Evolutionary conservation across 2,797 vertebrate genomes (phyloP), one percentile per base, ranked within the genome.

Genomic region (Pseudochaenichthys georgianus): DNA sequence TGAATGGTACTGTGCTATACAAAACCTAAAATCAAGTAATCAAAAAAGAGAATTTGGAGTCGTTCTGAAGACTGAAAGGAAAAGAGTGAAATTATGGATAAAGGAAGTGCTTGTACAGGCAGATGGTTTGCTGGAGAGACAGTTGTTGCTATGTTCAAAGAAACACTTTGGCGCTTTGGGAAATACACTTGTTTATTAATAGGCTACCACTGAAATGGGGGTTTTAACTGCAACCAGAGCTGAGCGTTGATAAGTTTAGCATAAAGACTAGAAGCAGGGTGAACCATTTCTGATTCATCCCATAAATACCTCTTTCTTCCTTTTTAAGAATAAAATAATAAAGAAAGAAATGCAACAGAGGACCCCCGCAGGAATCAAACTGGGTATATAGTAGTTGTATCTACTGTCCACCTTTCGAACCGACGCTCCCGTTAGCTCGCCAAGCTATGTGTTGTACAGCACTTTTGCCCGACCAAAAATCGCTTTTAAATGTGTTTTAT

Each of bases 101-200:
- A 62, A 64, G 75, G 12, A 65, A 47, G 58, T 75, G 59, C 75
- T 61, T 62, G 11, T 43, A 52, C 74, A 88, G 59, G 62, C 74
- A 82, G 59, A 55, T 59, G 72, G 77, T 80, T 86, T 83, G 62
- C 64, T 77, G 72, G 53, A 82, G 45, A 64, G 58, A 83, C 43
- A 57, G 42, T n/a, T 80, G 84, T 73, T 88, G 78, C 75, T 61
- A 84, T 88, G 80, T 70, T 70, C 75, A 68, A 84, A 73, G 63
- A 73, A 82, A 59, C 48, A 60, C 31, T n/a, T 69, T 2, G 1
- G 54, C 42, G 60, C 74, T 78, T 68, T 67, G 65, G 73, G 64
- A 82, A 80, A 69, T 42, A 19, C 0, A 4, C 31, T 9, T 38
- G 16, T 55, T 23, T 62, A 31, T 55, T 59, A 21, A 38, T 17